Evolutionary conservation across 2,797 vertebrate species (phyloP).

Genomic region (Ptychadena robeensis): DNA sequence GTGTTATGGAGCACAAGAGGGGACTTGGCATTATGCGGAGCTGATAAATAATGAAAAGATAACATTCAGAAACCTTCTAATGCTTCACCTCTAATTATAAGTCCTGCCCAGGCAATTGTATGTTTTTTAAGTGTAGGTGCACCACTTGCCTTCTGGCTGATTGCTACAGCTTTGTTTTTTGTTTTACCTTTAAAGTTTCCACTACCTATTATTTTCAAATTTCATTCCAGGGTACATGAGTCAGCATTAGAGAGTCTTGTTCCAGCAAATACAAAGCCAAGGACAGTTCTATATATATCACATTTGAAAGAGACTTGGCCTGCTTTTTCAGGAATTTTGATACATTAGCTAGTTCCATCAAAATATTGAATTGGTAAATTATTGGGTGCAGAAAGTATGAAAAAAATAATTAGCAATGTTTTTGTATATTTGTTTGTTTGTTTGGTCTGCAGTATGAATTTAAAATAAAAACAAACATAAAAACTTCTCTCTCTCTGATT

Average conservation of each 20-base stretch:
- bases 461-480: too few relatives aligned
- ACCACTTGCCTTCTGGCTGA: slow-evolving; percentile 31
- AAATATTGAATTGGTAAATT: too few relatives aligned
- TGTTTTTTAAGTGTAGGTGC: slow-evolving; percentile 1
- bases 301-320: too few relatives aligned
- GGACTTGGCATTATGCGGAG: slow-evolving; percentile 31
- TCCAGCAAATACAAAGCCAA: slow-evolving; percentile 36
- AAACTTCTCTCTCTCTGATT: too few relatives aligned
- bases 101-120: slow-evolving; percentile 8
- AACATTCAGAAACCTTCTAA: slow-evolving; percentile 46
- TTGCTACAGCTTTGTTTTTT: slow-evolving; percentile 3
- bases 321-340: too few relatives aligned
- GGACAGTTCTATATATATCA: slow-evolving; percentile 22
- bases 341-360: too few relatives aligned
- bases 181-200: neutral
- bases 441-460: too few relatives aligned
- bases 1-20: slow-evolving; percentile 42
- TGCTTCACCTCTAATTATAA: slow-evolving; percentile 40
- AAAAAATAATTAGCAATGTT: too few relatives aligned
- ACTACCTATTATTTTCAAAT: slow-evolving; percentile 22
- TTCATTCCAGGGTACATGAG: slow-evolving; percentile 4
- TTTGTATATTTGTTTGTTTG: too few relatives aligned
- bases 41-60: slow-evolving; percentile 49
- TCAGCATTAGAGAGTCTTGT: slow-evolving; percentile 28
- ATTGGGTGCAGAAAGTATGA: too few relatives aligned